Evolutionary conservation across 2,113 vertebrate genomes (phyloP).

Genomic region (Leptobrachium leishanense): DNA sequence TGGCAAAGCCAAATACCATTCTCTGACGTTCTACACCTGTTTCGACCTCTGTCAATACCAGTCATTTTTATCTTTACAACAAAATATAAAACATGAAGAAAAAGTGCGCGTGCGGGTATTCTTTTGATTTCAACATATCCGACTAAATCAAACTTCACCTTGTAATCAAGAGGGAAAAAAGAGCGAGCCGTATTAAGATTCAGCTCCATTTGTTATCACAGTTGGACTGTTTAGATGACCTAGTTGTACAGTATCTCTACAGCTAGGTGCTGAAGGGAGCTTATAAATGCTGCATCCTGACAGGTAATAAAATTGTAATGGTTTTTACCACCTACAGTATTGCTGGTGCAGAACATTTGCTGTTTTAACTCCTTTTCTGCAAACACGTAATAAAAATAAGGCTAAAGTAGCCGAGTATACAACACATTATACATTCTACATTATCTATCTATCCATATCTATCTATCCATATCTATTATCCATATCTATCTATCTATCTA

Average conservation of each 20-base stretch:
- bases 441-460: no score
- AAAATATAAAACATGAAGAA: not conserved
- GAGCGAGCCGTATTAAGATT: slow-evolving; percentile 22
- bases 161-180: slow-evolving; percentile 18
- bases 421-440: no score
- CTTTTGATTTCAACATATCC: not conserved
- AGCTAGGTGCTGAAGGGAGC: slow-evolving; percentile 51
- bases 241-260: slow-evolving; percentile 49
- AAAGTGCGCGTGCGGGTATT: not conserved
- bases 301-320: slow-evolving; percentile 43
- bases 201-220: slow-evolving; percentile 26
- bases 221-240: slow-evolving; percentile 48
- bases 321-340: slow-evolving; percentile 48
- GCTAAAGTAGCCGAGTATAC: no score
- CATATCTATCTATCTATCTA: no score
- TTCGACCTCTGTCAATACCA: no score
- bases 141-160: slow-evolving; percentile 11
- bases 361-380: slow-evolving; percentile 35
- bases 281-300: slow-evolving; percentile 42
- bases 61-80: no score
- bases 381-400: not conserved
- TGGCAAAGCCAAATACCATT: no score
- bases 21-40: no score
- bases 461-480: no score
- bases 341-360: slow-evolving; percentile 3